phyloP scores from a whole-genome alignment of 2,113 vertebrate genomes.

The Peromyscus maniculatus region DNA sequence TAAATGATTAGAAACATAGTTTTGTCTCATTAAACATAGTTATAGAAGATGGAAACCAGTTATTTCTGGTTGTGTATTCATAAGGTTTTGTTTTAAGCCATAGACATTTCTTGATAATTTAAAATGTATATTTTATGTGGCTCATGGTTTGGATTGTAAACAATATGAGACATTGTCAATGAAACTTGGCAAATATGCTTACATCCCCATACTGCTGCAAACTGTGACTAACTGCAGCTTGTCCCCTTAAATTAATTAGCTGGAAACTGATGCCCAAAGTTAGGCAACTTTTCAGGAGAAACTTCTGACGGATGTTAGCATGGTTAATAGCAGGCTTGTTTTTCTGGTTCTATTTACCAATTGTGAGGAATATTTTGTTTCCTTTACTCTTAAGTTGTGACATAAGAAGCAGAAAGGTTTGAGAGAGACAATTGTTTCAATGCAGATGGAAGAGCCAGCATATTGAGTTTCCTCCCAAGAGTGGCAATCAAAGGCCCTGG shows the following conservation, averaged over 20 bases:
- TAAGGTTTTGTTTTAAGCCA: slow-evolving; percentile 13
- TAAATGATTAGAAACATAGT: not conserved
- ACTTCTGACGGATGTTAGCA: slow-evolving; percentile 61
- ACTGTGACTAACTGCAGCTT: slow-evolving; percentile 57
- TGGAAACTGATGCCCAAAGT: slow-evolving; percentile 45
- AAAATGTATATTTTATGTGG: slow-evolving; percentile 37
- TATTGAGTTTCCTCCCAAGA: not conserved
- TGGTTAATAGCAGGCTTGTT: slow-evolving; percentile 53
- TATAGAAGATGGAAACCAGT: not conserved
- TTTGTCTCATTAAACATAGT: slow-evolving; percentile 20
- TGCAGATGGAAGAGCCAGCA: not conserved
- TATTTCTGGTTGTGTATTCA: slow-evolving; percentile 8
- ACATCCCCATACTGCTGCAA: slow-evolving; percentile 16
- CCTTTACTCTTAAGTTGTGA: not conserved
- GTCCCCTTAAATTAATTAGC: slow-evolving; percentile 68
- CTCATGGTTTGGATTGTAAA: slow-evolving; percentile 9
- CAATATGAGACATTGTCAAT: not conserved
- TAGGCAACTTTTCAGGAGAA: slow-evolving; percentile 54
- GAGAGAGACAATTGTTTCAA: slow-evolving; percentile 21
- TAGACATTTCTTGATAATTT: slow-evolving; percentile 39
- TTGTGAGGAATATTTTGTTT: slow-evolving; percentile 38
- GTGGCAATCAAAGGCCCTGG: not conserved
- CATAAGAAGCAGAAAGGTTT: not conserved
- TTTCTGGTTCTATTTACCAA: slow-evolving; percentile 53
- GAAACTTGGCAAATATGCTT: not conserved